phyloP scores from a whole-genome alignment of 2,797 vertebrate genomes.

The Gadopsis bispinosus region DNA sequence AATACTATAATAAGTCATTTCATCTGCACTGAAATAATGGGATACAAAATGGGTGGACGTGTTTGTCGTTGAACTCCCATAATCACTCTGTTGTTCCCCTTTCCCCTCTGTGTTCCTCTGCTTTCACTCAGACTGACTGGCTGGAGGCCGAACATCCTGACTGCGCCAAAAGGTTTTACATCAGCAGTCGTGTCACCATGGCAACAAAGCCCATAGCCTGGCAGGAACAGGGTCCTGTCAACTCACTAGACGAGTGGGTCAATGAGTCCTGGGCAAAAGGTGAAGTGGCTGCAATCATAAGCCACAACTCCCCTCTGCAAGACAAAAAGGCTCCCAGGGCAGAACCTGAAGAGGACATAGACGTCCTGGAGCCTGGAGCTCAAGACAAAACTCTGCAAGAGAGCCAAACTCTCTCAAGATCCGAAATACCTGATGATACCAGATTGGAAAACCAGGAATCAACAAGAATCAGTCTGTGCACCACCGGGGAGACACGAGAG shows the following conservation, averaged over 20 bases:
- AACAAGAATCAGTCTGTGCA: neutral
- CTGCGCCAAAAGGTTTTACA: conserved; percentile 49
- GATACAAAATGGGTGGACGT: conserved; percentile 26
- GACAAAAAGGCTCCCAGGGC: conserved; percentile 60
- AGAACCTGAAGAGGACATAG: conserved; percentile 63
- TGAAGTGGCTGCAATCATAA: conserved; percentile 21
- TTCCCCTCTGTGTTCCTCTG: conserved; percentile 17
- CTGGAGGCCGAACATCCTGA: conserved; percentile 51
- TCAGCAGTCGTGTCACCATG: conserved; percentile 64
- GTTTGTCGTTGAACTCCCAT: conserved; percentile 43
- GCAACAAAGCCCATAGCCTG: conserved; percentile 63
- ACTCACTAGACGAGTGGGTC: conserved; percentile 45
- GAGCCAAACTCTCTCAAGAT: conserved; percentile 3
- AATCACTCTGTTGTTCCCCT: conserved; percentile 45
- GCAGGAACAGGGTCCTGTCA: conserved; percentile 51
- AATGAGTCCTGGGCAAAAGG: conserved; percentile 43
- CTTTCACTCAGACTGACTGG: conserved; percentile 58
- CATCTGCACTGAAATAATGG: conserved; percentile 13
- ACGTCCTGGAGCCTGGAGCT: conserved; percentile 23
- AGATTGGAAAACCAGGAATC: conserved; percentile 27
- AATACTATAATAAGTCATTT: neutral
- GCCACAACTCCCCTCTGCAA: conserved; percentile 20
- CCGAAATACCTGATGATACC: conserved; percentile 23
- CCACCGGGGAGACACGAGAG: conserved; percentile 3
- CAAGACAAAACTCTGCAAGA: conserved; percentile 8